phyloP scores from a whole-genome alignment of 2,888 invertebrate genomes.

The Tillus elongatus region DNA sequence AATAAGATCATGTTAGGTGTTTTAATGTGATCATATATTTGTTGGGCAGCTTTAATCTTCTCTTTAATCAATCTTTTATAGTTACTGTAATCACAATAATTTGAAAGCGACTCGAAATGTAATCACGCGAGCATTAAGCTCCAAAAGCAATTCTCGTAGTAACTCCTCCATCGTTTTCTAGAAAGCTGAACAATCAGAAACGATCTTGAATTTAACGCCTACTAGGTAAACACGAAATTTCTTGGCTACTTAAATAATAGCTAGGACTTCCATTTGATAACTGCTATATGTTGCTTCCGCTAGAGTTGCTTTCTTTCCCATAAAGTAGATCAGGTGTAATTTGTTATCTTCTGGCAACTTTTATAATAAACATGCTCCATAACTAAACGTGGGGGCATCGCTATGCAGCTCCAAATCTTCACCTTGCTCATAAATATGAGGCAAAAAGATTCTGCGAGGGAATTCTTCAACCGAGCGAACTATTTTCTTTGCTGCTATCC shows the following conservation, averaged over 20 bases:
- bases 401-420: constrained; percentile 23
- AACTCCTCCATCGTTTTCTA: constrained; percentile 13
- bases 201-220: constrained; percentile 18
- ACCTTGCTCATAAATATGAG: constrained; percentile 19
- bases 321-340: constrained; percentile 23
- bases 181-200: constrained; percentile 14
- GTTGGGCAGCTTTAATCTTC: constrained; percentile 13
- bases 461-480: constrained; percentile 18
- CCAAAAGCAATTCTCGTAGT: constrained; percentile 22
- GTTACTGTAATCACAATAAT: constrained; percentile 6
- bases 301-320: constrained; percentile 23
- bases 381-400: constrained; percentile 19
- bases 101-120: too few relatives aligned
- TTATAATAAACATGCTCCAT: constrained; percentile 20
- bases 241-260: constrained; percentile 29
- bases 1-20: constrained; percentile 15
- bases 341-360: constrained; percentile 13
- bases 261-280: constrained; percentile 34
- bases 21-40: constrained; percentile 15
- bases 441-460: constrained; percentile 15
- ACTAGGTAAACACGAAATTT: constrained; percentile 31
- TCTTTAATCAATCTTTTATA: constrained; percentile 8
- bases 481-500: constrained; percentile 12
- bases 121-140: constrained; percentile 18
- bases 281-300: constrained; percentile 29